Evolutionary conservation across 1,140 invertebrate species (phyloP), one percentile per base, ranked within the genome.

Genomic region (Linepithema humile): DNA sequence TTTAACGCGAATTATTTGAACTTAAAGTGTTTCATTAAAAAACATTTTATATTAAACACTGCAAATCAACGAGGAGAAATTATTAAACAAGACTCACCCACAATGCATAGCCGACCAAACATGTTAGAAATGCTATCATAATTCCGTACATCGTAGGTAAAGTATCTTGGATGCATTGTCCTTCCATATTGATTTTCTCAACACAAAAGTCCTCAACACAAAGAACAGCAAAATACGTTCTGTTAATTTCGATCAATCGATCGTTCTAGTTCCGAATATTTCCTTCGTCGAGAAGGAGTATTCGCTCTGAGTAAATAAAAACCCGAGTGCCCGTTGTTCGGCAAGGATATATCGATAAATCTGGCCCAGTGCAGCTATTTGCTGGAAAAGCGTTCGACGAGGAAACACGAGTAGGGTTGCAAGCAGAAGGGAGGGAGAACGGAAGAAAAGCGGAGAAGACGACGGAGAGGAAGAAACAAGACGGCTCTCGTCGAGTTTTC

Each of bases 101-200:
- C 35, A 94, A 83, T 59, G 93, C 86, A 72, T 94, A 94, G 72
- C 93, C 93, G n/a, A 94, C 64, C 32, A 94, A 69, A 35, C 91
- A 93, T 17, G 93, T 94, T 70, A 94, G 60, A 67, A 94, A 91
- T 15, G 93, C 93, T 88, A 94, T 94, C 87, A 94, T 90, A 74
- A 94, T 89, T 75, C 93, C 93, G 72, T 94, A 94, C 89, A 92
- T 82, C 26, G 90, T 91, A 80, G 93, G 92, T 85, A 94, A 91
- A 83, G 91, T 92, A 87, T 94, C 93, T 62, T 88, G 57, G 26
- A 59, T 26, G 40, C 70, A 85, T 43, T 85, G 26, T 23, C 60
- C 72, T 50, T 88, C 87, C 87, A 88, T 88, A 12, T 60, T 85
- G 75, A 55, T 80, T 50, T n/a, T n/a, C n/a, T n/a, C n/a, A n/a